A percentile compares a stretch with the other conserved stretches of the same genome.
Conservation (phyloP, 2,888 invertebrate species). For the Antitype chi region DNA sequence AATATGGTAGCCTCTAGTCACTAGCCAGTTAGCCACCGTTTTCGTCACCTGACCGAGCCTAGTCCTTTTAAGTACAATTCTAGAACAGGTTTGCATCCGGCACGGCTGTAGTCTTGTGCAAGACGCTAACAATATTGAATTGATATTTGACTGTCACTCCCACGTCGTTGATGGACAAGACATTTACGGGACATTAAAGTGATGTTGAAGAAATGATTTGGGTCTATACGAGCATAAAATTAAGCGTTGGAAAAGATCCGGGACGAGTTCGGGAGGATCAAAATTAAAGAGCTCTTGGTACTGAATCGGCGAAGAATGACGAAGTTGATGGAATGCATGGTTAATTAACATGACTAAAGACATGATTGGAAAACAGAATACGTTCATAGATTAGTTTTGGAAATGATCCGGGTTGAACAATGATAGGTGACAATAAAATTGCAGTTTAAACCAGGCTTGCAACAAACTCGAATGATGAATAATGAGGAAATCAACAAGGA, state of each 20-base stretch:
- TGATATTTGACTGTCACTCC: conserved; percentile 61
- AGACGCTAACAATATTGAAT: conserved; percentile 56
- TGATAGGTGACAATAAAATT: too few species aligned
- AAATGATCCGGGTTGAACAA: not conserved
- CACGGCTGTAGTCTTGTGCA: conserved; percentile 53
- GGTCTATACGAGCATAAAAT: not conserved
- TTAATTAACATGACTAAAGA: not conserved
- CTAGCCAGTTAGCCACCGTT: conserved; percentile 47
- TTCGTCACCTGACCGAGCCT: conserved; percentile 60
- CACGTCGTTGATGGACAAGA: conserved; percentile 56
- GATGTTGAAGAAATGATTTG: conserved; percentile 13
- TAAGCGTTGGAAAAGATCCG: not conserved
- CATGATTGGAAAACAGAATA: not conserved
- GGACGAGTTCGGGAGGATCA: not conserved
- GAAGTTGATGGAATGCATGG: not conserved
- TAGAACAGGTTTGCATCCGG: conserved; percentile 71
- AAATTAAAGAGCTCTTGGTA: not conserved
- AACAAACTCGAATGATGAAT: too few species aligned
- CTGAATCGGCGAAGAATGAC: not conserved
- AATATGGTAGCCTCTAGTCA: conserved; percentile 35
- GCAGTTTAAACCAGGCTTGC: not conserved
- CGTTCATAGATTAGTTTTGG: not conserved
- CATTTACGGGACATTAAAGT: conserved; percentile 50
- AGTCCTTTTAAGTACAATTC: conserved; percentile 68
- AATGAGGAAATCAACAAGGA: conserved; percentile 1